These are phyloP conservation scores for Myxocyprinus asiaticus DNA, from an alignment of 2,113 vertebrate genomes.

Conservation along the genomic window DNA sequence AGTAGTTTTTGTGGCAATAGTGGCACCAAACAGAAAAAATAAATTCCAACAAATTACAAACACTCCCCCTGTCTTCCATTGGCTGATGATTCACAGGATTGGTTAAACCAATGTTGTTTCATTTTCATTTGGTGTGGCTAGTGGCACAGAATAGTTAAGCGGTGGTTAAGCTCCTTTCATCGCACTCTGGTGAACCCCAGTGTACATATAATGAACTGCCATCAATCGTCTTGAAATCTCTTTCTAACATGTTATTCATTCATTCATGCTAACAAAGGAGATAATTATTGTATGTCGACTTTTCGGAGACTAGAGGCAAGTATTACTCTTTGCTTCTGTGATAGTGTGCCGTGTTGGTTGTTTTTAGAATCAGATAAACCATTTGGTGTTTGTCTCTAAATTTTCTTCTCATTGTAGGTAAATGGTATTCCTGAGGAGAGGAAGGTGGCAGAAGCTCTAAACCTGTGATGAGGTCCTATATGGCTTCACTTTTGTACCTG, in stretches of 20 bases:
- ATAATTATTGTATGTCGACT: constrained; percentile 96
- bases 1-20: too few relatives aligned
- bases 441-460: constrained; percentile 92
- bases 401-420: constrained; percentile 78
- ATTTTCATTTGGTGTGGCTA: too few relatives aligned
- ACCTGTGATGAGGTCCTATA: constrained; percentile 76
- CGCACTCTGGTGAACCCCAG: constrained; percentile 56
- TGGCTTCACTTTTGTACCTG: not conserved
- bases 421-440: constrained; percentile 99
- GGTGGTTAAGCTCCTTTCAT: not conserved
- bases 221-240: constrained; percentile 37
- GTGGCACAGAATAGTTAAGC: too few relatives aligned
- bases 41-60: too few relatives aligned
- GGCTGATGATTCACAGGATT: too few relatives aligned
- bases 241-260: constrained; percentile 74
- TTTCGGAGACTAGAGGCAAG: constrained; percentile 99
- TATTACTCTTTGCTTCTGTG: constrained; percentile 58
- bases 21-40: too few relatives aligned
- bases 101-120: too few relatives aligned
- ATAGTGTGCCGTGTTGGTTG: not conserved
- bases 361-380: not conserved
- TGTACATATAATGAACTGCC: constrained; percentile 57
- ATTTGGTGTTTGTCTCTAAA: not conserved
- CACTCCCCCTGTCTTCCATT: too few relatives aligned
- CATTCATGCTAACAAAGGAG: constrained; percentile 97